Conservation (phyloP, 2,113 vertebrate genomes). For the Gnathonemus longibarbis region DNA sequence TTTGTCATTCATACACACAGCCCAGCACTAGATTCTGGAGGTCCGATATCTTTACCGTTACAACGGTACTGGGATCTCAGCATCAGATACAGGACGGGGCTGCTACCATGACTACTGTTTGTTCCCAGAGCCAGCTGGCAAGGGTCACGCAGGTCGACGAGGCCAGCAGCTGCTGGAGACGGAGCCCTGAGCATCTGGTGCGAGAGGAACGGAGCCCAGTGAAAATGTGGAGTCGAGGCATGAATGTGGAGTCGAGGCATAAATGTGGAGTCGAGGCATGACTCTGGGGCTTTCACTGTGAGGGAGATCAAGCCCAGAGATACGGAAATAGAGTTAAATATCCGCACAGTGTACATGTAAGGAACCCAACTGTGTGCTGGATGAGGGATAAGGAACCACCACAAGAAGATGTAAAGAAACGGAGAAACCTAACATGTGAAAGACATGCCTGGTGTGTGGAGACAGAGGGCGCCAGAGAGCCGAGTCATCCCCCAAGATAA, state of each 20-base stretch:
- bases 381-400: neutral
- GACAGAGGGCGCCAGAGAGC: neutral
- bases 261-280: too few relatives aligned
- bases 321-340: neutral
- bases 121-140: constrained; percentile 2
- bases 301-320: neutral
- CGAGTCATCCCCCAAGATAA: neutral
- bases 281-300: neutral
- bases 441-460: neutral
- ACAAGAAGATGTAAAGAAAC: neutral
- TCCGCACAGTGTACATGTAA: neutral
- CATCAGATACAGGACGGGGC: neutral
- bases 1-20: neutral
- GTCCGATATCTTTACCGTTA: neutral
- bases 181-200: neutral
- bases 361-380: neutral
- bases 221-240: neutral
- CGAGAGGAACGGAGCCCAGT: neutral
- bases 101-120: neutral
- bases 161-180: neutral
- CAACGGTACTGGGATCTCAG: neutral
- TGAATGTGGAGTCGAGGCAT: too few relatives aligned
- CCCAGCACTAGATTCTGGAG: neutral
- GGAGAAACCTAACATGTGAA: neutral
- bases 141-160: neutral